phyloP scores from a whole-genome alignment of 2,113 vertebrate species.

The Meriones unguiculatus region DNA sequence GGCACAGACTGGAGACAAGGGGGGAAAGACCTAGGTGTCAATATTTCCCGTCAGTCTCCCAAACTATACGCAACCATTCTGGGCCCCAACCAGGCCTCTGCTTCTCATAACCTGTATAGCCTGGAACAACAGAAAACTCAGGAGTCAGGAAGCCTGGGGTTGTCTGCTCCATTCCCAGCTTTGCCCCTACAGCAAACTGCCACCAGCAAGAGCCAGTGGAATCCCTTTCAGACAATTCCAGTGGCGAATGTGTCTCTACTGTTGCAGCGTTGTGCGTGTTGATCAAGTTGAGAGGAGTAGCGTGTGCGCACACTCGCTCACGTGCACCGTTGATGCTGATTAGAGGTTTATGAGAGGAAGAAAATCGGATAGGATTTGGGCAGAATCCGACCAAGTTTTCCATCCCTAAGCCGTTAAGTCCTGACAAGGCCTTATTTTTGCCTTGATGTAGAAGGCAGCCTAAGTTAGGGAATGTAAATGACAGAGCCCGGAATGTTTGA shows the following conservation, averaged over 20 bases:
- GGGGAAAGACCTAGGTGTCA: not conserved
- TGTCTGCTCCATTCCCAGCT: not conserved
- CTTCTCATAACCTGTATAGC: not conserved
- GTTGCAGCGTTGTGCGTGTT: conserved; percentile 80
- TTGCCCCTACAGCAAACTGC: not conserved
- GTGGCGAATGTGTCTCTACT: conserved; percentile 77
- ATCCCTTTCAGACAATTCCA: conserved; percentile 76
- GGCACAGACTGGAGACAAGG: too few species aligned
- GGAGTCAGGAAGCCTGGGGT: not conserved
- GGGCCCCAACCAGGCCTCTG: not conserved
- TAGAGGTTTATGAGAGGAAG: conserved; percentile 90
- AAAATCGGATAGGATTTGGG: conserved; percentile 92
- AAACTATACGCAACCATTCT: not conserved
- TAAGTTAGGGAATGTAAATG: conserved; percentile 82
- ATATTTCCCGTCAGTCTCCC: not conserved
- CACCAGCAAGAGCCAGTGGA: conserved; percentile 25
- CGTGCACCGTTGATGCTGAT: conserved; percentile 84
- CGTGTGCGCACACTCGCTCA: not conserved
- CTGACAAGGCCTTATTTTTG: conserved; percentile 87
- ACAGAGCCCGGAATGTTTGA: conserved; percentile 81
- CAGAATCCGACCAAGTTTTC: conserved; percentile 89
- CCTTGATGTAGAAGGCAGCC: conserved; percentile 77
- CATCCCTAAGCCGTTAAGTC: conserved; percentile 90
- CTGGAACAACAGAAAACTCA: not conserved
- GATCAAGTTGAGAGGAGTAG: conserved; percentile 5